A percentile compares a stretch with the other conserved stretches of the same genome.
These are phyloP conservation scores for Athetis lepigone DNA, from an alignment of 2,888 invertebrate genomes.

Conservation along the genomic window DNA sequence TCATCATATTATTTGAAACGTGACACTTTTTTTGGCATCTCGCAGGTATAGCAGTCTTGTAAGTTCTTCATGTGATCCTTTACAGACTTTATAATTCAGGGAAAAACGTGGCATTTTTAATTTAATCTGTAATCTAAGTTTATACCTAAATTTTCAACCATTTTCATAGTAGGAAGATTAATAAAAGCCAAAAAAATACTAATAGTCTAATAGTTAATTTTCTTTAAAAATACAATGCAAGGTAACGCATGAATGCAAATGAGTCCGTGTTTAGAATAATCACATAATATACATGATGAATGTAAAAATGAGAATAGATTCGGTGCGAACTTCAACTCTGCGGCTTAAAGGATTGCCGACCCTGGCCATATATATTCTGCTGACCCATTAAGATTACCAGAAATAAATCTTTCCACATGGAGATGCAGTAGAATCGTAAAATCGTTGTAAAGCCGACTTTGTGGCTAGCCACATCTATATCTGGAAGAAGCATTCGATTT, in stretches of 20 bases:
- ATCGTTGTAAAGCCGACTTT: conserved; percentile 24
- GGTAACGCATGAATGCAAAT: conserved; percentile 58
- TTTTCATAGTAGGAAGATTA: conserved; percentile 2
- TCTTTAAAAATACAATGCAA: conserved; percentile 45
- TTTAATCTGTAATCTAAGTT: too few species aligned
- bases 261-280: conserved; percentile 60
- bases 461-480: conserved; percentile 11
- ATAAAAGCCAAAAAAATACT: conserved; percentile 40
- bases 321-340: conserved; percentile 52
- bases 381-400: conserved; percentile 52
- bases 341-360: conserved; percentile 58
- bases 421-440: conserved; percentile 19
- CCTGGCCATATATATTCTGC: conserved; percentile 60
- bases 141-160: conserved; percentile 1
- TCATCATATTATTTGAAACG: too few species aligned
- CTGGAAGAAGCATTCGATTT: not conserved
- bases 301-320: conserved; percentile 47
- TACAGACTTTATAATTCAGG: too few species aligned
- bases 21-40: too few species aligned
- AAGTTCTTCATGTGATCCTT: too few species aligned
- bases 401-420: conserved; percentile 50
- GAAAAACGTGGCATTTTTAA: too few species aligned
- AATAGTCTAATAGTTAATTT: too few species aligned
- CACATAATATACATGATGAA: conserved; percentile 57
- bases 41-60: too few species aligned